Base-by-base conservation (phyloP, 1,140 invertebrate genomes). In the Drosophila novamexicana region DNA sequence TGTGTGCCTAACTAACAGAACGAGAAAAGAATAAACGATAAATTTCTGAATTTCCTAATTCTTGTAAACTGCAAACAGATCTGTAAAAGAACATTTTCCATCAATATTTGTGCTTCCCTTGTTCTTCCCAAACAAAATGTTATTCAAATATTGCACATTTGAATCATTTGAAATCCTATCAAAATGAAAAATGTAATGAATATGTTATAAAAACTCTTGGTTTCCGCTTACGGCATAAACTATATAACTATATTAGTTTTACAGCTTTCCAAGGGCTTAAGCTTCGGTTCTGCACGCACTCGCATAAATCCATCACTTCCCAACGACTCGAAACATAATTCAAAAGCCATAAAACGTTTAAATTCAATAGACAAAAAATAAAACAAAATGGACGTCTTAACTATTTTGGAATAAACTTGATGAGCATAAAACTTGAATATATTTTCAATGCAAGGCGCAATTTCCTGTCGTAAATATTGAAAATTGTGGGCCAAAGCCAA, bases 391-490 rank as follows among this genome's bases (percentile, higher is more conserved):
- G 45, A 37, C 29, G 40, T 29, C 34, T 42, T 34, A 50, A 59
- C 62, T 66, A 66, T 57, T 39, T 47, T 14, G 16, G 42, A 45
- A 72, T 16, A 54, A 39, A 29, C 12, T 59, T 59, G 32, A 59
- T 36, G 57, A 14, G 32, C 42, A 47, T 22, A 58, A 64, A 42
- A 50, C 45, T 67, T 76, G 18, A 67, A 36, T 50, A 63, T 44
- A 69, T 88, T 88, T 88, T 53, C 66, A 79, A 86, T 88, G 81
- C 83, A 79, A 88, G 71, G 59, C 83, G 79, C 83, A 86, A 86
- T 88, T 86, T 86, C 83, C 83, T 86, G 83, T 88, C 83, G 79
- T 86, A 86, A 86, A 86, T 88, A 83, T 73, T 75, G 73, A 72
- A 82, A 77, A 82, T 82, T 88, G 65, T 86, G 79, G 83, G 83